Evolutionary conservation across 2,888 invertebrate genomes (phyloP), one percentile per base, ranked within the genome.

Genomic region (Myopa tessellatipennis): DNA sequence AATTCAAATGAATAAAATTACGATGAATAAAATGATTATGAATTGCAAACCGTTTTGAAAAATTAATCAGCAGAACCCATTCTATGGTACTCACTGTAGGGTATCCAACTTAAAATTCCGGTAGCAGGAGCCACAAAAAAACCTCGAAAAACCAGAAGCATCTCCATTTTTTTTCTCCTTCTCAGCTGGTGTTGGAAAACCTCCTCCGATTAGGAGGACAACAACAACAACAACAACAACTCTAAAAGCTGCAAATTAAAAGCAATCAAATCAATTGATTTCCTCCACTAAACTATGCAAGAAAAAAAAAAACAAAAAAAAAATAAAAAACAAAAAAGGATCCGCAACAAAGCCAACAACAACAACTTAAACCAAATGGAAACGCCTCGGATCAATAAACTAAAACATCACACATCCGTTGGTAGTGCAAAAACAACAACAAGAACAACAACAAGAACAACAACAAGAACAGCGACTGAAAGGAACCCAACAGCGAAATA

Each of bases 311-410:
- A 52, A 50, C 50, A 65, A 61, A 7, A 69, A 50, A 26, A 73
- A 61, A 34, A 40, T 26, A 50, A 55, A 10, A 55, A 55, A 8
- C 55, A 12, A 10, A 45, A 58, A 67, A 68, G 40, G 10, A 65
- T 34, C 67, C 12, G 34, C 68, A 69, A 50, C 4, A 14, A 7
- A 18, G 40, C 78, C 79, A 78, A 71, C 77, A 73, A 75, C 76
- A 76, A 65, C 79, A 79, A 79, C 77, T 52, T 75, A 78, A 76
- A 65, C 55, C 79, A 79, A 79, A 75, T 58, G 77, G 60, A 55
- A 58, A 75, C 52, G 67, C 76, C 77, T 78, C 68, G 18, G 74
- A 74, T 74, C 74, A 74, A 74, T 74, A 74, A 74, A 74, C 74
- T 74, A 65, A 74, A 70, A 65, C n/a, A 55, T 73, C 67, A 18